Evolutionary conservation across 2,888 invertebrate species (phyloP), one percentile per base, ranked within the genome.

Genomic region (Limenitis camilla): DNA sequence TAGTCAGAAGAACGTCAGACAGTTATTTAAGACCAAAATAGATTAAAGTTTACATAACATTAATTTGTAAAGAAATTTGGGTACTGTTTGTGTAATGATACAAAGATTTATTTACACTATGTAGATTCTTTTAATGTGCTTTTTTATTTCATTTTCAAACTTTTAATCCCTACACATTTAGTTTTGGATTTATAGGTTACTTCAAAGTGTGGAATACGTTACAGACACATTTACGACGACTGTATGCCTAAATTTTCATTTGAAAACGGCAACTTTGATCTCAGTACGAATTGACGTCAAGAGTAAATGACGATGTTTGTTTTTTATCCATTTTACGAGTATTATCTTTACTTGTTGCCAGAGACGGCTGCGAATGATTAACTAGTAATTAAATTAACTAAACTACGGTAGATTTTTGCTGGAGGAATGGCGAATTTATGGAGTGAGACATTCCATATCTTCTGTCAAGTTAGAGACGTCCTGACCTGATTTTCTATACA

Each of bases 201-300:
- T 41, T 45, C 40, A 46, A 44, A 30, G 30, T 30, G 40, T 33
- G 6, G 38, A 11, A 38, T 42, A 31, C 45, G 27, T 39, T 29
- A 54, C 32, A 33, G 19, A 45, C 44, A 30, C 27, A 31, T 30
- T 40, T 32, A 36, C 40, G 42, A 47, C 36, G 30, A 8, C 11
- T 43, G 38, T 36, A 36, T 48, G 47, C 29, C 32, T 41, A 36
- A 41, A 51, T 43, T 43, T 51, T 44, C 32, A 43, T 48, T 19
- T 41, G 48, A 40, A 33, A 11, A 33, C 29, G 40, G 29, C 9
- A 39, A 29, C 51, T 52, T 55, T 52, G 55, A 55, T 55, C 51
- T 55, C 44, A 11, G 32, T 36, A 19, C 40, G 27, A 40, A 44
- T 38, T 55, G 52, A 55, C 52, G 55, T 52, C 48, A 52, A 29